Percentiles rank a stretch among this genome's conserved stretches.
Evolutionary conservation across 2,797 vertebrate species (phyloP).

Genomic region (Lepilemur septentrionalis): DNA sequence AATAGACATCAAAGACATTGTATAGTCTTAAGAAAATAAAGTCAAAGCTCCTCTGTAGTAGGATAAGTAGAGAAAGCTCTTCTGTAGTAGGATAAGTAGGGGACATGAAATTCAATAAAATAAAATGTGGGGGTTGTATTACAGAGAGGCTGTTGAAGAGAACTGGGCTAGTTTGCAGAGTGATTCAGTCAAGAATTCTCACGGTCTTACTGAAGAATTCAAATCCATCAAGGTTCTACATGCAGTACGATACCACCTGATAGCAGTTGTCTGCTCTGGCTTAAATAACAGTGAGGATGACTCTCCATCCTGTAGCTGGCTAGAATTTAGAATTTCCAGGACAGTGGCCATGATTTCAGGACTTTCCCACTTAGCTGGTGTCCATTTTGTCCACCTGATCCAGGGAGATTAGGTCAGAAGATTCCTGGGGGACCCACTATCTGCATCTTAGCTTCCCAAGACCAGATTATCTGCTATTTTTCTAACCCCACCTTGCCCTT

Average conservation of each 20-base stretch:
- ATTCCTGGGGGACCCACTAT: rapidly evolving
- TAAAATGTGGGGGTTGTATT: too few relatives aligned
- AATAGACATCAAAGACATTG: background rate
- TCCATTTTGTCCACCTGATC: background rate
- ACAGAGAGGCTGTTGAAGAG: background rate
- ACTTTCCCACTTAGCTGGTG: background rate
- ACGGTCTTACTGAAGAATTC: background rate
- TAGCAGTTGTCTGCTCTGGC: background rate
- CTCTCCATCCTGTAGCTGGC: rapidly evolving
- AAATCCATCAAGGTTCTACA: too few relatives aligned
- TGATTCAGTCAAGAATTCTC: background rate
- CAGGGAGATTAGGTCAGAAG: background rate
- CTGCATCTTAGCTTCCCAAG: background rate
- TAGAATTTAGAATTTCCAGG: background rate
- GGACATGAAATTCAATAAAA: background rate
- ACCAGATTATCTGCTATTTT: background rate
- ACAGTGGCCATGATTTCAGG: background rate
- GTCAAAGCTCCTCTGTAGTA: background rate
- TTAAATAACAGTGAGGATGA: background rate
- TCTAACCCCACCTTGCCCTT: background rate
- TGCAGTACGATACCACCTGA: background rate
- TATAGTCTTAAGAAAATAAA: background rate
- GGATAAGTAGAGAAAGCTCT: background rate
- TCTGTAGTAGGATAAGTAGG: background rate
- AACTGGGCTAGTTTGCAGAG: background rate